phyloP scores from a whole-genome alignment of 2,113 vertebrate genomes.

The Conger conger region DNA sequence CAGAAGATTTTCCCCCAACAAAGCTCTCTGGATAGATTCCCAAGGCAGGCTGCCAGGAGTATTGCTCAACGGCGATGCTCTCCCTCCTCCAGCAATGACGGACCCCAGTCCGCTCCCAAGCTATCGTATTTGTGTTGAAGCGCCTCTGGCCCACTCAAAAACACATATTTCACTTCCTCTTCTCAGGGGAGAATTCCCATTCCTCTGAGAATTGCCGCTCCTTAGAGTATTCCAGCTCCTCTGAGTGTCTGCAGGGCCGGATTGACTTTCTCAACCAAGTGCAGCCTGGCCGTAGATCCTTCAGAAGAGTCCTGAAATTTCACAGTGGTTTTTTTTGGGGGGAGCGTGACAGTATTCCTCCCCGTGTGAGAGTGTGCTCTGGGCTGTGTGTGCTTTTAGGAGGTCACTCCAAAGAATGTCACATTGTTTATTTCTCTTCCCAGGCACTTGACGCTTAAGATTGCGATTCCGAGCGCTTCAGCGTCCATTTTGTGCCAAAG shows the following conservation, averaged over 20 bases:
- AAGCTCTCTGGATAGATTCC: constrained; percentile 57
- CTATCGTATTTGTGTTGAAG: constrained; percentile 46
- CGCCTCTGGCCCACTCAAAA: constrained; percentile 38
- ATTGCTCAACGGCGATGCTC: constrained; percentile 62
- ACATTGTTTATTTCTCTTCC: constrained; percentile 10
- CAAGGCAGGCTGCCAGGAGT: constrained; percentile 56
- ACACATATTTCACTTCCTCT: constrained; percentile 57
- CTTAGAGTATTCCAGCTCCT: constrained; percentile 50
- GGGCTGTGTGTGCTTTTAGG: constrained; percentile 48
- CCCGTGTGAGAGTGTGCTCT: constrained; percentile 49
- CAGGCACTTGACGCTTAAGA: background rate
- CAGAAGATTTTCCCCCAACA: constrained; percentile 47
- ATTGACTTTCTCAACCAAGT: constrained; percentile 56
- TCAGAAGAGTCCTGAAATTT: constrained; percentile 47
- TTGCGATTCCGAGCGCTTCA: background rate
- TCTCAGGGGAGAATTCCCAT: constrained; percentile 51
- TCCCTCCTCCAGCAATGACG: constrained; percentile 49
- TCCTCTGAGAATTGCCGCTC: constrained; percentile 56
- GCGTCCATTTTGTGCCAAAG: background rate
- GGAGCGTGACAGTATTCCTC: constrained; percentile 48
- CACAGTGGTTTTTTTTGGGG: constrained; percentile 40
- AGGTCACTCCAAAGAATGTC: constrained; percentile 52
- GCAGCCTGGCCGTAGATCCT: constrained; percentile 44
- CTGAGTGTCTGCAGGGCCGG: constrained; percentile 49
- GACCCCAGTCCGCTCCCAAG: constrained; percentile 45